Percentiles rank a stretch among this genome's conserved stretches.
These are phyloP conservation scores for Drepanosiphum platanoidis DNA, from an alignment of 2,888 invertebrate genomes.

Conservation along the genomic window DNA sequence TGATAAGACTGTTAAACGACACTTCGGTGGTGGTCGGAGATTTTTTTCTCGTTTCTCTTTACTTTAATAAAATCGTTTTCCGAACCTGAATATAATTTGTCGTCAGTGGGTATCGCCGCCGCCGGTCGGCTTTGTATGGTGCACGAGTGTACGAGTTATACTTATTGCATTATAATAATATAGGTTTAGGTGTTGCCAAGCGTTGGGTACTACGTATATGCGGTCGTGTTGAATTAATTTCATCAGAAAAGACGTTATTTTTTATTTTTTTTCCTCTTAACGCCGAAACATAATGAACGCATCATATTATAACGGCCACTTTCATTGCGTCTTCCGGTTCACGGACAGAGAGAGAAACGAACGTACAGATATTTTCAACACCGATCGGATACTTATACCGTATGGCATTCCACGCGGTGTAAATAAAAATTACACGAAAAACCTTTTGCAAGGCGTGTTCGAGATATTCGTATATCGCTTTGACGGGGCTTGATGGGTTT, in stretches of 20 bases:
- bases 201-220: neutral
- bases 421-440: constrained; percentile 19
- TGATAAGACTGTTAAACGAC: constrained; percentile 48
- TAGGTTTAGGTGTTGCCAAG: neutral
- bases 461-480: neutral
- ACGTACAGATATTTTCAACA: constrained; percentile 2
- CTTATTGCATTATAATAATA: neutral
- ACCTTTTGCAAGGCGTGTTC: constrained; percentile 6
- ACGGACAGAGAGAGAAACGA: neutral
- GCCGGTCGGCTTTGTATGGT: neutral
- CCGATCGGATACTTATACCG: neutral
- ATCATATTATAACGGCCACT: constrained; percentile 18
- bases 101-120: constrained; percentile 44
- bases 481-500: neutral
- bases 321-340: constrained; percentile 17
- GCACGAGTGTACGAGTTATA: neutral
- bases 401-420: neutral
- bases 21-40: constrained; percentile 49
- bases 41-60: neutral
- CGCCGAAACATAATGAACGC: neutral
- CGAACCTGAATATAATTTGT: constrained; percentile 54
- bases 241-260: neutral
- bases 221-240: constrained; percentile 32
- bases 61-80: constrained; percentile 60
- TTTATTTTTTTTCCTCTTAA: constrained; percentile 8